Evolutionary conservation across 1,140 invertebrate species (phyloP).

Genomic region (Episyrphus balteatus): DNA sequence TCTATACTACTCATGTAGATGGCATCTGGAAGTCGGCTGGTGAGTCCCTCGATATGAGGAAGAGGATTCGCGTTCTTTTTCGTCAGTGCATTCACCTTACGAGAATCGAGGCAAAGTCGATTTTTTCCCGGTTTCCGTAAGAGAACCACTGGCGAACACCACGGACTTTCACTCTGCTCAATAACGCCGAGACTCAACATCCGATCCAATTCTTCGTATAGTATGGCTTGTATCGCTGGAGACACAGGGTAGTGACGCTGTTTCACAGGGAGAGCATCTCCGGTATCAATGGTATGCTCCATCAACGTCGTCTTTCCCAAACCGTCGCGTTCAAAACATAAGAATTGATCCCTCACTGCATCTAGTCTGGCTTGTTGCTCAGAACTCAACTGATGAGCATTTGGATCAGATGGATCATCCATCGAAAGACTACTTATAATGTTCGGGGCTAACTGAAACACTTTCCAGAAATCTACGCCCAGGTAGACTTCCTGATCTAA

Average conservation of each 20-base stretch:
- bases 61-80: constrained; percentile 5
- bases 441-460: no score
- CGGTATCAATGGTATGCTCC: constrained; percentile 21
- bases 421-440: no score
- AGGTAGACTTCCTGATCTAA: no score
- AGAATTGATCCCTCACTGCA: no score
- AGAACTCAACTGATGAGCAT: no score
- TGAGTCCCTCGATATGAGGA: constrained; percentile 9
- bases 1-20: constrained; percentile 16
- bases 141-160: constrained; percentile 3
- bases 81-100: constrained; percentile 13
- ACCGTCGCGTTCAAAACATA: not conserved
- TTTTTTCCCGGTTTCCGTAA: constrained; percentile 14
- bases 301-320: constrained; percentile 7
- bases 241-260: constrained; percentile 16
- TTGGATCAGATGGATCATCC: no score
- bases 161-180: constrained; percentile 1
- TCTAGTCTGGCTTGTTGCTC: no score
- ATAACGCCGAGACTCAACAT: constrained; percentile 8
- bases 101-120: constrained; percentile 20
- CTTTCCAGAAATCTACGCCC: no score
- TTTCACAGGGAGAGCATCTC: constrained; percentile 14
- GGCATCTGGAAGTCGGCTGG: constrained; percentile 3
- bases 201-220: not conserved
- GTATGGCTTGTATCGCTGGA: not conserved